Conservation (phyloP, 1,140 invertebrate genomes). For the Drosophila saltans region DNA sequence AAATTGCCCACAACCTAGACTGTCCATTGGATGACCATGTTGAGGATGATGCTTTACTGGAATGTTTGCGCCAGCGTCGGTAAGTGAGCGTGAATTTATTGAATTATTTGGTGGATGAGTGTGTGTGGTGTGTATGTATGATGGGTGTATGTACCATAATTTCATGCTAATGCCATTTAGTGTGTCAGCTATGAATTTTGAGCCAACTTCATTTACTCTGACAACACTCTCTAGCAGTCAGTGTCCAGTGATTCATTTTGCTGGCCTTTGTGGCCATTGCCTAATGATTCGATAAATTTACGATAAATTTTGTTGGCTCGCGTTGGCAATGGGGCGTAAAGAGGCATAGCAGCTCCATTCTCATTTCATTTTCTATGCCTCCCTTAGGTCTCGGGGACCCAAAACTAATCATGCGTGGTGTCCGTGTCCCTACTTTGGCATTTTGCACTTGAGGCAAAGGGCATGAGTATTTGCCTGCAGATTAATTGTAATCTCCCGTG, state of each 20-base stretch:
- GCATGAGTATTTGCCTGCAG: constrained; percentile 24
- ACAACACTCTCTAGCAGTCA: constrained; percentile 32
- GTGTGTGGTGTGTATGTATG: constrained; percentile 5
- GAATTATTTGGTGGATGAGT: constrained; percentile 72
- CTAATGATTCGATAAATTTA: constrained; percentile 76
- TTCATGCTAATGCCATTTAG: constrained; percentile 41
- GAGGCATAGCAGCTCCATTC: background rate
- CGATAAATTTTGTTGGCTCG: constrained; percentile 42
- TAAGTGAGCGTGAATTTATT: constrained; percentile 68
- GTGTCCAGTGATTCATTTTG: constrained; percentile 3
- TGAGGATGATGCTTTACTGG: constrained; percentile 84
- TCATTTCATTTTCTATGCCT: background rate
- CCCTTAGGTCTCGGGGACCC: constrained; percentile 9
- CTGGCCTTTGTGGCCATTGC: constrained; percentile 48
- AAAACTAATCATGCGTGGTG: constrained; percentile 69
- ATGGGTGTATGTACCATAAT: constrained; percentile 33
- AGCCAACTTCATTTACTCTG: constrained; percentile 46
- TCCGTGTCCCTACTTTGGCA: constrained; percentile 25
- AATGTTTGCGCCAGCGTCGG: constrained; percentile 87
- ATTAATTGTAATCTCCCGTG: constrained; percentile 59
- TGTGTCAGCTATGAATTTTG: constrained; percentile 13
- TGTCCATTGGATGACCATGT: constrained; percentile 86
- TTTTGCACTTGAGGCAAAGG: constrained; percentile 33
- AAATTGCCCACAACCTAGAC: constrained; percentile 91
- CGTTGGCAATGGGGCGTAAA: constrained; percentile 71